Conservation (phyloP, 2,888 invertebrate genomes). For the Hemithea aestivaria region DNA sequence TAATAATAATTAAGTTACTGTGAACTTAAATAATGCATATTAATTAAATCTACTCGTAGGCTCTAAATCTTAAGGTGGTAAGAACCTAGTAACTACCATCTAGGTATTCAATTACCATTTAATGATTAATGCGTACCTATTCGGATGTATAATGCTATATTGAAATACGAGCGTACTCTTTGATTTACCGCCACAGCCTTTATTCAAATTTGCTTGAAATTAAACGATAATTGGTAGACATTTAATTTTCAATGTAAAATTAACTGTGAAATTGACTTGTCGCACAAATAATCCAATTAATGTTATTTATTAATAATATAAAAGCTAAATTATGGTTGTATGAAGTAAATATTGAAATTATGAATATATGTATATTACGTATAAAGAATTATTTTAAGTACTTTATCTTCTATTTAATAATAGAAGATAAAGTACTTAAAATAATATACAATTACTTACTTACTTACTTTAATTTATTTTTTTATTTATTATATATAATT, state of each 20-base stretch:
- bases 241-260: slow-evolving; percentile 15
- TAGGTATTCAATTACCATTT: slow-evolving; percentile 39
- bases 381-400: no score
- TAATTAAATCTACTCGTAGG: background rate
- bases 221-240: slow-evolving; percentile 31
- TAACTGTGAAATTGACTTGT: slow-evolving; percentile 15
- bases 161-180: slow-evolving; percentile 38
- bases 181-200: slow-evolving; percentile 49
- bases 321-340: no score
- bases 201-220: slow-evolving; percentile 42
- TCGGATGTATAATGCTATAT: slow-evolving; percentile 59
- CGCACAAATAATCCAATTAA: slow-evolving; percentile 13
- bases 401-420: no score
- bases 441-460: no score
- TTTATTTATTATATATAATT: no score
- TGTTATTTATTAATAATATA: no score
- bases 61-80: slow-evolving; percentile 8
- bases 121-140: slow-evolving; percentile 55
- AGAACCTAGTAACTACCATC: slow-evolving; percentile 1
- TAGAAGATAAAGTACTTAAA: no score
- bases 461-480: no score
- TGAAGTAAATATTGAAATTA: no score
- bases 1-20: no score
- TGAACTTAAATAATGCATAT: no score
- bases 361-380: no score